Evolutionary conservation across 2,888 invertebrate species (phyloP).

Genomic region (Chydorus sphaericus): DNA sequence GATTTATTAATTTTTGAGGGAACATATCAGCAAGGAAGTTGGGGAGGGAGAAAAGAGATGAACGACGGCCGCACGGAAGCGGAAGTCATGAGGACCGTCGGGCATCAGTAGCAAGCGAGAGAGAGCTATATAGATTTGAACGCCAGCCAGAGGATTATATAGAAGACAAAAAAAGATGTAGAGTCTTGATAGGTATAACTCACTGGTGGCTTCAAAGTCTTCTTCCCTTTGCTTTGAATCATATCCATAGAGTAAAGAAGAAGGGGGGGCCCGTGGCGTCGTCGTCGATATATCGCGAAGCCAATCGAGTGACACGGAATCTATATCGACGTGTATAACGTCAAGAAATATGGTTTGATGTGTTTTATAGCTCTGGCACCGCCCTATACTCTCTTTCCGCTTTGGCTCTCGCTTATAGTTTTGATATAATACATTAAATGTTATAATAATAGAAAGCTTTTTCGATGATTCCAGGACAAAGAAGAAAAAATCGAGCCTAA

Average conservation of each 20-base stretch:
- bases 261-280: neutral
- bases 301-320: constrained; percentile 1
- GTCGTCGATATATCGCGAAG: constrained; percentile 1
- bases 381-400: constrained; percentile 4
- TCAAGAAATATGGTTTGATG: neutral
- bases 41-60: neutral
- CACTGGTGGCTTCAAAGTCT: too few species aligned
- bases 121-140: neutral
- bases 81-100: neutral
- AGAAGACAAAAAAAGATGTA: too few species aligned
- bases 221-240: constrained; percentile 1
- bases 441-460: too few species aligned
- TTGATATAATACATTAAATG: too few species aligned
- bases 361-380: neutral
- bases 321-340: neutral
- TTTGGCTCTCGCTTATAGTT: too few species aligned
- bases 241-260: neutral
- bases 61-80: neutral
- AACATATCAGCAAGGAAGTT: neutral
- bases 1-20: too few species aligned
- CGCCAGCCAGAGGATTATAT: too few species aligned
- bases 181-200: too few species aligned
- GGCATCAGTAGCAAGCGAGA: neutral
- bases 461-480: too few species aligned
- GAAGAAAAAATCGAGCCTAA: too few species aligned